A percentile compares a stretch with the other conserved stretches of the same genome.
Conservation (phyloP, 2,113 vertebrate genomes). For the Sylvietta virens region DNA sequence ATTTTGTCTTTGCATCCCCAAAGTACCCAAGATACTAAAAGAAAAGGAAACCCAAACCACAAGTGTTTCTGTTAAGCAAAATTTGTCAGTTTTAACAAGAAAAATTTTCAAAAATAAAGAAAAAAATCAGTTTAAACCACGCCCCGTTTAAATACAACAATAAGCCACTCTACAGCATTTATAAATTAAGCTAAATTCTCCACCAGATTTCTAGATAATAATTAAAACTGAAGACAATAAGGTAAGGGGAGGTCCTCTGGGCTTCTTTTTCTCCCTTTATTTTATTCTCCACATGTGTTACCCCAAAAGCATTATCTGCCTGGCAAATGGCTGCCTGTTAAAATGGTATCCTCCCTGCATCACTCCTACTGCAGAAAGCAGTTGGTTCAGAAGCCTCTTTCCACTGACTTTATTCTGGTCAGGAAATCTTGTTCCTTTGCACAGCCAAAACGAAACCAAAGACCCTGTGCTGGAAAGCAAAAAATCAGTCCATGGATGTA, state of each 20-base stretch:
- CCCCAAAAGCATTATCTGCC: not conserved
- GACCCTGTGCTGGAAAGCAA: not conserved
- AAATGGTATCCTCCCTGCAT: not conserved
- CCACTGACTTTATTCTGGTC: not conserved
- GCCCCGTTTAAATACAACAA: not conserved
- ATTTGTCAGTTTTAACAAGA: not conserved
- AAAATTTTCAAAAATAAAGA: not conserved
- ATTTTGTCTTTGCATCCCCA: slow-evolving; percentile 94
- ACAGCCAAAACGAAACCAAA: not conserved
- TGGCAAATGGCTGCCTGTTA: not conserved
- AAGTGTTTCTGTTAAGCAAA: not conserved
- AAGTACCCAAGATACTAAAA: slow-evolving; percentile 96
- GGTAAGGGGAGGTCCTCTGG: not conserved
- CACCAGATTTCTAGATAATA: not conserved
- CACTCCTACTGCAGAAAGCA: not conserved
- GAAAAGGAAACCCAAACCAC: not conserved
- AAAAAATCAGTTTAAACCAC: not conserved
- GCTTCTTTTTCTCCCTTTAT: not conserved
- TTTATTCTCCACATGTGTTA: not conserved
- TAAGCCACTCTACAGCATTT: not conserved
- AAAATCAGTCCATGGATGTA: not conserved
- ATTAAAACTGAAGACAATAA: not conserved
- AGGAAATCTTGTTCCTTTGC: not conserved
- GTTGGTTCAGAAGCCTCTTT: not conserved
- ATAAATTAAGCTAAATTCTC: not conserved